Conservation (phyloP, 2,797 vertebrate species). For the Sandelia bainsii region DNA sequence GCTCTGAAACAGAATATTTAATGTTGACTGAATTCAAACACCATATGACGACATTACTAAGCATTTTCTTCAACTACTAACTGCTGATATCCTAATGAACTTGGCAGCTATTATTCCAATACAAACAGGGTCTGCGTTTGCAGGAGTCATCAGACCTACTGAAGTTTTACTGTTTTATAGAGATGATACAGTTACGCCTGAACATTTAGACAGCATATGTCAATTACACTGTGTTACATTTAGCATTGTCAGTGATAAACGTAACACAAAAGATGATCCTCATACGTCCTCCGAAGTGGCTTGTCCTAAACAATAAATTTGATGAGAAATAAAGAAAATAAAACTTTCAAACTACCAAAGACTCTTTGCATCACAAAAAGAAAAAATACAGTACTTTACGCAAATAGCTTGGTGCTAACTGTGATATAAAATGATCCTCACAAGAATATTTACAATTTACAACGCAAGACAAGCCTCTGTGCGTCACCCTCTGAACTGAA, state of each 20-base stretch:
- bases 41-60: neutral
- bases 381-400: slow-evolving; percentile 41
- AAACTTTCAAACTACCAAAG: slow-evolving; percentile 1
- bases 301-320: neutral
- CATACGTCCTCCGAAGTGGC: neutral
- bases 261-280: neutral
- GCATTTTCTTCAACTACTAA: slow-evolving; percentile 29
- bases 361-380: slow-evolving; percentile 63
- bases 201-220: neutral
- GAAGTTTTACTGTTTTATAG: slow-evolving; percentile 3
- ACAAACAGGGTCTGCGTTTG: slow-evolving; percentile 17
- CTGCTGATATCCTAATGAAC: slow-evolving; percentile 13
- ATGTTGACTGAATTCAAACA: slow-evolving; percentile 27
- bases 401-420: slow-evolving; percentile 35
- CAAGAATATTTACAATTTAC: slow-evolving; percentile 13
- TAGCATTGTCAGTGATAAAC: neutral
- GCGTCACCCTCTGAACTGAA: slow-evolving; percentile 9
- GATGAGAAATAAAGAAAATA: slow-evolving; percentile 14
- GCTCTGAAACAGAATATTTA: slow-evolving; percentile 31
- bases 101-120: slow-evolving; percentile 21
- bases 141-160: slow-evolving; percentile 18
- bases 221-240: neutral
- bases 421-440: neutral
- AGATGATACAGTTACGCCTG: neutral
- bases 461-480: slow-evolving; percentile 6